Evolutionary conservation across 2,797 vertebrate genomes (phyloP).

Genomic region (Protonibea diacanthus): DNA sequence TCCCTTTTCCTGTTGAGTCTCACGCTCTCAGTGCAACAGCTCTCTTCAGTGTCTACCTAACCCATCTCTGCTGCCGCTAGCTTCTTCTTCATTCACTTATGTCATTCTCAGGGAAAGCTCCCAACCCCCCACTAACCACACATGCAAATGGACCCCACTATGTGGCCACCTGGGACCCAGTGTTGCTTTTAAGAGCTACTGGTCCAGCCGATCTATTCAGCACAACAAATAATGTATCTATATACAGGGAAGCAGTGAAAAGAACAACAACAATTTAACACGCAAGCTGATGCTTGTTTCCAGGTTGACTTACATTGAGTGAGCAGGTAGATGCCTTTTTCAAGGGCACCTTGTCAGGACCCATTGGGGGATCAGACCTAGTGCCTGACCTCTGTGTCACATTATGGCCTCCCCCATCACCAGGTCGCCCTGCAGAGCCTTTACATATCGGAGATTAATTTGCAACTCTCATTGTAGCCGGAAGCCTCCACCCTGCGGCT

Average conservation of each 20-base stretch:
- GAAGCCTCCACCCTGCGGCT: conserved; percentile 11
- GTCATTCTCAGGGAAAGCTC: conserved; percentile 60
- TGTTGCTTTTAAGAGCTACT: conserved; percentile 37
- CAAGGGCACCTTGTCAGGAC: conserved; percentile 31
- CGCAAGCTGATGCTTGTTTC: neutral
- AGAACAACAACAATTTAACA: conserved; percentile 20
- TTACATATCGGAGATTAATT: conserved; percentile 61
- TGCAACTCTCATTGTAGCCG: conserved; percentile 36
- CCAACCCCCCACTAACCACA: conserved; percentile 59
- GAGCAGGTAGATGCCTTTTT: conserved; percentile 25
- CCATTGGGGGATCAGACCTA: neutral
- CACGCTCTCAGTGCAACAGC: conserved; percentile 12
- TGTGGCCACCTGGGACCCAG: conserved; percentile 47
- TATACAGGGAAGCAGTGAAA: conserved; percentile 26
- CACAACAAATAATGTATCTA: conserved; percentile 52
- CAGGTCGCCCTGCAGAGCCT: conserved; percentile 25
- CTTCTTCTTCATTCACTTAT: conserved; percentile 56
- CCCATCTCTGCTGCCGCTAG: conserved; percentile 26
- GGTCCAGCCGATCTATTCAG: conserved; percentile 15
- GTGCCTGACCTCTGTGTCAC: conserved; percentile 43
- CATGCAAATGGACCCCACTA: conserved; percentile 67
- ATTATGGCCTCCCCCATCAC: conserved; percentile 18
- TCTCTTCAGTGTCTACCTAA: conserved; percentile 8
- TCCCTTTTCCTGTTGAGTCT: conserved; percentile 9
- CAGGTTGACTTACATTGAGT: neutral